phyloP scores from a whole-genome alignment of 2,797 vertebrate genomes.

The Neolamprologus multifasciatus region DNA sequence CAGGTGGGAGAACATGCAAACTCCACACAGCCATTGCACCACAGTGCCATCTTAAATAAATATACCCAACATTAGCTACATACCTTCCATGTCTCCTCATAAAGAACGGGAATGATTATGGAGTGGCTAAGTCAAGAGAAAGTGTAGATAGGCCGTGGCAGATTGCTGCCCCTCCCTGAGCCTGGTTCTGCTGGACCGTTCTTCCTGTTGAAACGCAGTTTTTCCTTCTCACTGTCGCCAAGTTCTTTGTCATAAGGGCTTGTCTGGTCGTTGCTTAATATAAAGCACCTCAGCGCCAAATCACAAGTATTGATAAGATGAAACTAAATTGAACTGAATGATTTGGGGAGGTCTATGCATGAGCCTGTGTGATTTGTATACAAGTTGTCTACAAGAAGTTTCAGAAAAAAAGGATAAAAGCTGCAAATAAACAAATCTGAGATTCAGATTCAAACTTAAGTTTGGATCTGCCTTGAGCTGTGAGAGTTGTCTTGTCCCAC shows the following conservation, averaged over 20 bases:
- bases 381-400: background rate
- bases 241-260: background rate
- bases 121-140: background rate
- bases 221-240: background rate
- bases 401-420: background rate
- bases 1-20: background rate
- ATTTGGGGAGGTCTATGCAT: background rate
- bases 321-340: background rate
- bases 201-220: background rate
- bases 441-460: background rate
- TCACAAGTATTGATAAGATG: background rate
- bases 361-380: background rate
- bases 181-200: background rate
- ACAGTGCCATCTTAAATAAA: background rate
- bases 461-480: background rate
- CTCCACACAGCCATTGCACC: background rate
- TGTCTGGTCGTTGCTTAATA: background rate
- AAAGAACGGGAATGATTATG: background rate
- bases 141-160: background rate
- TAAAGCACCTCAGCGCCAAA: background rate
- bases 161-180: background rate
- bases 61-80: background rate
- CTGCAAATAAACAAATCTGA: background rate
- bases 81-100: background rate
- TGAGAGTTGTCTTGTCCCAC: background rate